Conservation (phyloP, 2,888 invertebrate species). For the Timema podura region DNA sequence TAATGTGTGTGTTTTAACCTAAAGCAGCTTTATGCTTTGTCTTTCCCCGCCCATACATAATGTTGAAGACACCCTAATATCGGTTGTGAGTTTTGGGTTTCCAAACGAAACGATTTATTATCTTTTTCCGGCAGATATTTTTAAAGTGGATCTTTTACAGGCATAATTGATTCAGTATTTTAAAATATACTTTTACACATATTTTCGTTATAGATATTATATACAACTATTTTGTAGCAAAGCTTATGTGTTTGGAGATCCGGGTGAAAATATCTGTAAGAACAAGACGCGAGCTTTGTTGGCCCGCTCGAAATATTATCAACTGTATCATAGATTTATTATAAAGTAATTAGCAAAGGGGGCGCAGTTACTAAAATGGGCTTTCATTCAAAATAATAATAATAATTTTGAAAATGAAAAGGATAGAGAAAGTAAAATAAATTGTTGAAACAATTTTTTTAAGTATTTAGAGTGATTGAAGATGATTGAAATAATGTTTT, state of each 20-base stretch:
- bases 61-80: conserved; percentile 5
- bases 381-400: conserved; percentile 28
- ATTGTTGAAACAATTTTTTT: conserved; percentile 15
- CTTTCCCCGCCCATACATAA: neutral
- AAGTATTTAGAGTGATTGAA: conserved; percentile 25
- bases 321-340: neutral
- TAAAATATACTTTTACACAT: conserved; percentile 9
- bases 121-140: neutral
- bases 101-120: neutral
- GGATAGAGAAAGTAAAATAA: neutral
- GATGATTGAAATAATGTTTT: conserved; percentile 18
- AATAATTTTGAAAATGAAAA: conserved; percentile 6
- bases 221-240: conserved; percentile 6
- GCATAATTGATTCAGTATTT: conserved; percentile 14
- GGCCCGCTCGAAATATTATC: neutral
- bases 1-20: neutral
- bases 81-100: neutral
- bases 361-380: conserved; percentile 25
- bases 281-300: conserved; percentile 8
- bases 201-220: conserved; percentile 14
- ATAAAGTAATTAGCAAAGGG: conserved; percentile 14
- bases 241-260: neutral
- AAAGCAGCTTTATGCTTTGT: conserved; percentile 10
- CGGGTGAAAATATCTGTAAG: neutral
- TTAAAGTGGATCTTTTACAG: conserved; percentile 7